phyloP scores from a whole-genome alignment of 1,140 invertebrate species.

The Proales similis region DNA sequence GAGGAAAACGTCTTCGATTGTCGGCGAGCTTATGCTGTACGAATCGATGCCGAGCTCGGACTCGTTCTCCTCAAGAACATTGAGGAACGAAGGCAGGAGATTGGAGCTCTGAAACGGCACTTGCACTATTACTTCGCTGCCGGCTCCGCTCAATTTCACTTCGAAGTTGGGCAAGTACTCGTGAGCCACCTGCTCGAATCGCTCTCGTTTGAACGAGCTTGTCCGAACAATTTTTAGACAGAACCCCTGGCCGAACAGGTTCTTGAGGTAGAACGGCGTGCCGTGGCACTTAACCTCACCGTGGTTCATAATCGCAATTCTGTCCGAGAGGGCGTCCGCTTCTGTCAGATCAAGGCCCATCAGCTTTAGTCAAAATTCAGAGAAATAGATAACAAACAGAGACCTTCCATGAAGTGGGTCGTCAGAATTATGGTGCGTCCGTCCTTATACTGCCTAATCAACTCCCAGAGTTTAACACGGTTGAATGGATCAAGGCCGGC shows the following conservation, averaged over 20 bases:
- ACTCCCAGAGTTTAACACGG: slow-evolving; percentile 76
- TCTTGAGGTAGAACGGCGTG: slow-evolving; percentile 27
- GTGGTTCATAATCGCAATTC: slow-evolving; percentile 44
- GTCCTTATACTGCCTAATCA: slow-evolving; percentile 41
- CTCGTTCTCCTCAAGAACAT: slow-evolving; percentile 19
- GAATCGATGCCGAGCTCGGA: slow-evolving; percentile 6
- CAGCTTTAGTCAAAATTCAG: slow-evolving; percentile 2
- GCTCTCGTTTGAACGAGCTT: neutral
- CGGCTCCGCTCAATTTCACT: slow-evolving; percentile 25
- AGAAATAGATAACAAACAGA: slow-evolving; percentile 62
- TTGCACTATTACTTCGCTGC: slow-evolving; percentile 6
- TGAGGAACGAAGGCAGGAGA: slow-evolving; percentile 12
- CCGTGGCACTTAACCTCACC: slow-evolving; percentile 31
- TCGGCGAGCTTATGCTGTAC: slow-evolving; percentile 14
- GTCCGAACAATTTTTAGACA: slow-evolving; percentile 33
- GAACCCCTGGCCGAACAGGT: slow-evolving; percentile 18
- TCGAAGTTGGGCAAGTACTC: slow-evolving; percentile 14
- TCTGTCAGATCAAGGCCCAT: slow-evolving; percentile 55
- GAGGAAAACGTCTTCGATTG: slow-evolving; percentile 37
- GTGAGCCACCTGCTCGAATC: slow-evolving; percentile 1
- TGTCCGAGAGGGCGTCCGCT: slow-evolving; percentile 83
- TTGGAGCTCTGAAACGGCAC: slow-evolving; percentile 7
- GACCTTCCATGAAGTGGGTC: slow-evolving; percentile 53
- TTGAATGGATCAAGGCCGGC: slow-evolving; percentile 90
- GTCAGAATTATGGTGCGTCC: slow-evolving; percentile 37